A percentile compares a stretch with the other conserved stretches of the same genome.
Conservation (phyloP, 2,888 invertebrate genomes). For the Coronaproctus castanopsis region DNA sequence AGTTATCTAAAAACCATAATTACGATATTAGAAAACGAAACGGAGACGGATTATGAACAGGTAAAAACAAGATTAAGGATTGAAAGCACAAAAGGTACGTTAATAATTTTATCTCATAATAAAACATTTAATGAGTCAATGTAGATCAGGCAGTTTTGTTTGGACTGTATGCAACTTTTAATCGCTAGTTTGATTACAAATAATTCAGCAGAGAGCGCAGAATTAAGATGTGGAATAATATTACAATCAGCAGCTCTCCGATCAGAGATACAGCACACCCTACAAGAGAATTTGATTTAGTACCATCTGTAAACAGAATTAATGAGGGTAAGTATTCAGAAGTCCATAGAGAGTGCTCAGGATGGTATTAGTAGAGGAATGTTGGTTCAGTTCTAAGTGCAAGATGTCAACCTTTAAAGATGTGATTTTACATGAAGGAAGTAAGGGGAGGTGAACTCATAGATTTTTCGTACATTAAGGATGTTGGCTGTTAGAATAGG, state of each 20-base stretch:
- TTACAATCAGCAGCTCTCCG: not conserved
- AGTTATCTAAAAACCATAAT: no score
- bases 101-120: no score
- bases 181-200: not conserved
- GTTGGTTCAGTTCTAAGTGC: not conserved
- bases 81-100: no score
- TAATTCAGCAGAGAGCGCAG: not conserved
- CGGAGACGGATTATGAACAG: no score
- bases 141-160: not conserved
- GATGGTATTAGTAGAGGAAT: not conserved
- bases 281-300: not conserved
- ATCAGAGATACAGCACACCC: not conserved
- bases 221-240: not conserved
- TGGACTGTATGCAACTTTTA: not conserved
- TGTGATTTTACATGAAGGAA: not conserved
- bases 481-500: not conserved
- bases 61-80: no score
- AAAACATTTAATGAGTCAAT: not conserved
- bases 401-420: not conserved
- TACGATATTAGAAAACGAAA: no score
- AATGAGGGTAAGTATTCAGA: not conserved
- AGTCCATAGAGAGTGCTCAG: not conserved
- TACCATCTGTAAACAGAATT: not conserved
- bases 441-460: not conserved
- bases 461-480: not conserved